Evolutionary conservation across 2,113 vertebrate genomes (phyloP).

Genomic region (Saccopteryx bilineata): DNA sequence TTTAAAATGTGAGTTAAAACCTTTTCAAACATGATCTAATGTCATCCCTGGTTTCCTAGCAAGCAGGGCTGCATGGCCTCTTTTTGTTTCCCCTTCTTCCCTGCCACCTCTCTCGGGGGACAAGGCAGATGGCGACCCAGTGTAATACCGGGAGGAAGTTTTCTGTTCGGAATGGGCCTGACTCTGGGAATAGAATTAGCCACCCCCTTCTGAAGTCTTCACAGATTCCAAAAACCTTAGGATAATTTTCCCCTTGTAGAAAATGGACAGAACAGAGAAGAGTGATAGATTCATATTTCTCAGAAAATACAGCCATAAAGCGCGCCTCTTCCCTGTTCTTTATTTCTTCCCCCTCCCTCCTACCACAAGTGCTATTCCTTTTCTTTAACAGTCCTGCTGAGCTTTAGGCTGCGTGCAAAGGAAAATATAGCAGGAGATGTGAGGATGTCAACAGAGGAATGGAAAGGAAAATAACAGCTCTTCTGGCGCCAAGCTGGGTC

Average conservation of each 20-base stretch:
- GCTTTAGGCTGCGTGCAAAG: conserved; percentile 50
- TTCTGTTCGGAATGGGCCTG: not conserved
- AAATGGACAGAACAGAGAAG: not conserved
- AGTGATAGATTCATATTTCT: not conserved
- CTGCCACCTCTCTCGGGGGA: not conserved
- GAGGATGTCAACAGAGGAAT: conserved; percentile 64
- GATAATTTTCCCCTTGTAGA: not conserved
- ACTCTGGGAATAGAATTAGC: not conserved
- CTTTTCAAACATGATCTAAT: not conserved
- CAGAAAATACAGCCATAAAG: conserved; percentile 43
- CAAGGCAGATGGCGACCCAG: not conserved
- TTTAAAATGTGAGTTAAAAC: conserved; percentile 41
- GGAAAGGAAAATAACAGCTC: conserved; percentile 64
- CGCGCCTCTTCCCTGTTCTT: not conserved
- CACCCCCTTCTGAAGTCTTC: not conserved
- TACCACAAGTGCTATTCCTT: conserved; percentile 13
- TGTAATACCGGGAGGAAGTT: not conserved
- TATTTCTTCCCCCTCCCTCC: not conserved
- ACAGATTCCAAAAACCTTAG: not conserved
- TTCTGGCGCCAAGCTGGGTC: conserved; percentile 39
- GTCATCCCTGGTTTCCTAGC: not conserved
- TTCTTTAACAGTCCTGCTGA: conserved; percentile 59
- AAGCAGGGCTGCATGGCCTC: not conserved
- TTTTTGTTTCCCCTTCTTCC: not conserved
- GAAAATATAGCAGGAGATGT: conserved; percentile 61